Evolutionary conservation across 2,113 vertebrate genomes (phyloP).

Genomic region (Machaerirhynchus nigripectus): DNA sequence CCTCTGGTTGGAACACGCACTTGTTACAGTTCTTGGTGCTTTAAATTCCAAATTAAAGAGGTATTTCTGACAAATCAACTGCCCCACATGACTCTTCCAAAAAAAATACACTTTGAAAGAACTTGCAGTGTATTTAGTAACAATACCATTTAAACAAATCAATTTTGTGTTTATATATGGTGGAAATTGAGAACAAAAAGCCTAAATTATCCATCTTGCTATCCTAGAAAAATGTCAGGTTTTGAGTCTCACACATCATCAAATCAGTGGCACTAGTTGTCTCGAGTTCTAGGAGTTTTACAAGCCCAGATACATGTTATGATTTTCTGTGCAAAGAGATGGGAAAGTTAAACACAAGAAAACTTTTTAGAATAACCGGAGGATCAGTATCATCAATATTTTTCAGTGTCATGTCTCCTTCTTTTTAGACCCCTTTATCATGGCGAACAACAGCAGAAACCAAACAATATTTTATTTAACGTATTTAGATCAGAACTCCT

Average conservation of each 20-base stretch:
- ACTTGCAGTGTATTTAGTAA: conserved; percentile 4
- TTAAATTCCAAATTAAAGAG: neutral
- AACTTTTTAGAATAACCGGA: neutral
- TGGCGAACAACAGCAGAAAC: neutral
- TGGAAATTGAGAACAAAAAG: conserved; percentile 19
- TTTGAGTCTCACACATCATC: conserved; percentile 46
- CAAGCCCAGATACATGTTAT: conserved; percentile 24
- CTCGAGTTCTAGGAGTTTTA: conserved; percentile 38
- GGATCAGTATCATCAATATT: neutral
- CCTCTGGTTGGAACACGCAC: neutral
- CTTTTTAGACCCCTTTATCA: neutral
- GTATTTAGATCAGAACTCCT: neutral
- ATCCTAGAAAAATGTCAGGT: conserved; percentile 41
- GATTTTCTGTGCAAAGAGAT: conserved; percentile 19
- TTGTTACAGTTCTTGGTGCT: neutral
- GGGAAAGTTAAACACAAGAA: conserved; percentile 36
- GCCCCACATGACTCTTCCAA: rapidly evolving
- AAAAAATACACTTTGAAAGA: neutral
- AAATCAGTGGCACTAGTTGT: conserved; percentile 33
- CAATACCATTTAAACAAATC: conserved; percentile 34
- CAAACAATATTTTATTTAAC: neutral
- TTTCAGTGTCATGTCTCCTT: neutral
- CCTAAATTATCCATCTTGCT: conserved; percentile 28
- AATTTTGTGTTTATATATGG: conserved; percentile 37
- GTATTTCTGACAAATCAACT: conserved; percentile 1